Conservation (phyloP, 2,888 invertebrate genomes). For the Poecilobothrus nobilitatus region DNA sequence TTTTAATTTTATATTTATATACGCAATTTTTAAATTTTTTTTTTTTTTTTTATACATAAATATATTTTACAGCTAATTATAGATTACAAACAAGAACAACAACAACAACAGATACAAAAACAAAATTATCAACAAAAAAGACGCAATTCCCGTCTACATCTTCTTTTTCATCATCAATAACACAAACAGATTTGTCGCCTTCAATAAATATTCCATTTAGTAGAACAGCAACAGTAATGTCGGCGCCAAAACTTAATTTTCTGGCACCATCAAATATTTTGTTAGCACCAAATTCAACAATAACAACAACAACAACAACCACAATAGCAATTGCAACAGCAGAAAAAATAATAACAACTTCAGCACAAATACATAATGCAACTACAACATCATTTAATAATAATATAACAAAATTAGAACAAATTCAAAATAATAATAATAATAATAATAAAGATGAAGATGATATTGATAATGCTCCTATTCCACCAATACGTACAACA, state of each 20-base stretch:
- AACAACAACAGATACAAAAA: background rate
- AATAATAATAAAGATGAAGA: background rate
- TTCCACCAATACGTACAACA: background rate
- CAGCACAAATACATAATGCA: background rate
- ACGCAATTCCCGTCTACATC: background rate
- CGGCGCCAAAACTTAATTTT: background rate
- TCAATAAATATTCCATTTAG: background rate
- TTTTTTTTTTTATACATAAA: background rate
- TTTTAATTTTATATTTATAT: background rate
- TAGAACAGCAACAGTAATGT: background rate
- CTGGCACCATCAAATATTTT: background rate
- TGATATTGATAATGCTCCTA: background rate
- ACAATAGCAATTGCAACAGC: background rate
- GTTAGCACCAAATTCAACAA: too few relatives aligned
- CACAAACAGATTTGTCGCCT: background rate
- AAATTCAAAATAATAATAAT: too few relatives aligned
- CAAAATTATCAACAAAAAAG: background rate
- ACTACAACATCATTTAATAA: background rate
- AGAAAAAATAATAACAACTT: background rate
- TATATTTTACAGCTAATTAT: background rate
- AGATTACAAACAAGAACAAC: background rate
- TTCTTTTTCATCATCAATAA: background rate
- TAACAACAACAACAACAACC: background rate
- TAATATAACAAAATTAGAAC: background rate
- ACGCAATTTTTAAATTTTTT: slow-evolving; percentile 6